phyloP scores from a whole-genome alignment of 1,140 invertebrate genomes.

The Drosophila ironensis region DNA sequence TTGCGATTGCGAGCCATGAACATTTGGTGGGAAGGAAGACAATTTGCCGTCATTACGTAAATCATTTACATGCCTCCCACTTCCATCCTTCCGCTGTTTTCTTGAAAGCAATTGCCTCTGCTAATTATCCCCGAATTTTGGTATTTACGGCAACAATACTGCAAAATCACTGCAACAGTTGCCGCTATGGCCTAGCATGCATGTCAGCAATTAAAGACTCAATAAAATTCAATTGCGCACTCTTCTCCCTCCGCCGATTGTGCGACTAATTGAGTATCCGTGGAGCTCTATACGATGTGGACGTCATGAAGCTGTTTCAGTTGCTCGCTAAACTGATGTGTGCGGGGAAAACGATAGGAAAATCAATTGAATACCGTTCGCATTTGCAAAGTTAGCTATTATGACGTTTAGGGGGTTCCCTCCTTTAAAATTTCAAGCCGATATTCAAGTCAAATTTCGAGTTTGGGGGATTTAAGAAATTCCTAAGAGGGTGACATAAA shows the following conservation, averaged over 20 bases:
- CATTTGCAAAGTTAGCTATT: too few species aligned
- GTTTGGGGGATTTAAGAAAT: too few species aligned
- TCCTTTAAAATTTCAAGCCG: too few species aligned
- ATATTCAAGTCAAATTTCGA: too few species aligned
- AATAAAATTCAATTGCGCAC: constrained; percentile 68
- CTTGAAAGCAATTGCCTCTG: constrained; percentile 14
- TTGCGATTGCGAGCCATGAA: constrained; percentile 1
- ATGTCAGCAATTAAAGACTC: constrained; percentile 71
- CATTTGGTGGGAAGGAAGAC: constrained; percentile 6
- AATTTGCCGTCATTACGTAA: constrained; percentile 50
- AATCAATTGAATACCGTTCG: too few species aligned
- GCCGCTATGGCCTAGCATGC: constrained; percentile 42
- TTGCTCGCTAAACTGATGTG: too few species aligned
- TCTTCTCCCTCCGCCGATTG: constrained; percentile 20
- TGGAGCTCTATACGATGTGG: constrained; percentile 46
- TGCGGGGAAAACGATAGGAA: too few species aligned
- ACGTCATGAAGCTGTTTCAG: too few species aligned
- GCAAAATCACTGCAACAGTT: constrained; percentile 53
- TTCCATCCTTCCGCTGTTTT: constrained; percentile 13
- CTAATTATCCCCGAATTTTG: constrained; percentile 62
- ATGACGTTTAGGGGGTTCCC: too few species aligned
- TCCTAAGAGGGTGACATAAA: too few species aligned
- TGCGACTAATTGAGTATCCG: constrained; percentile 57
- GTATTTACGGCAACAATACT: too few species aligned
- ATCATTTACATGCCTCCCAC: constrained; percentile 53